Conservation (phyloP, 2,888 invertebrate species). For the Chironomus tentans region DNA sequence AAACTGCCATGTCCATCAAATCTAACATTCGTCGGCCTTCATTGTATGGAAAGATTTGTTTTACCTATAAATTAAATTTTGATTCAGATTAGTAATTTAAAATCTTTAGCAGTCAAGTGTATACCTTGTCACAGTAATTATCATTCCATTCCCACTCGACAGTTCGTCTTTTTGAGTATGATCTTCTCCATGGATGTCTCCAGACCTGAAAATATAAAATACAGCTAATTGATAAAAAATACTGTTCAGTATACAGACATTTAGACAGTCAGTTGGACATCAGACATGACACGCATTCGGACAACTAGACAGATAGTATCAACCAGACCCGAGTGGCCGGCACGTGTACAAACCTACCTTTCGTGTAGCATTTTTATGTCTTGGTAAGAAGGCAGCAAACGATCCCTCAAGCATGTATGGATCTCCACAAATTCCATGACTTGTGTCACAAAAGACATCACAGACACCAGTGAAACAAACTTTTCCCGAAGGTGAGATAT, state of each 20-base stretch:
- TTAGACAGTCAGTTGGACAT: too few species aligned
- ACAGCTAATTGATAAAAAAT: too few species aligned
- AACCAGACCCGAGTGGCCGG: too few species aligned
- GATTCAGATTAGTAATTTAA: not conserved
- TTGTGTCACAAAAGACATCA: not conserved
- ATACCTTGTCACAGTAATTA: not conserved
- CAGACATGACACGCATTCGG: too few species aligned
- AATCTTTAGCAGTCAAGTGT: too few species aligned
- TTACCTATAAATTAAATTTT: not conserved
- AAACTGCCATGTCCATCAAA: not conserved
- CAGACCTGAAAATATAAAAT: not conserved
- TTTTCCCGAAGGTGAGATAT: not conserved
- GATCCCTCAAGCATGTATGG: not conserved
- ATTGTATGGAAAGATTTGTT: not conserved
- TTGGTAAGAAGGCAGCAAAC: not conserved
- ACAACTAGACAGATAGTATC: too few species aligned
- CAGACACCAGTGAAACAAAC: not conserved
- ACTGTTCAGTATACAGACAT: too few species aligned
- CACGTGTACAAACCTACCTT: not conserved
- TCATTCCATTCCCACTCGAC: not conserved
- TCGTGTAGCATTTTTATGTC: not conserved
- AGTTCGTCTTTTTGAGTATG: not conserved
- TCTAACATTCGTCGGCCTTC: not conserved
- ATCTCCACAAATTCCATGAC: not conserved
- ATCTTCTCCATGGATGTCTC: not conserved